Evolutionary conservation across 2,113 vertebrate genomes (phyloP).

Genomic region (Cathartes aura): DNA sequence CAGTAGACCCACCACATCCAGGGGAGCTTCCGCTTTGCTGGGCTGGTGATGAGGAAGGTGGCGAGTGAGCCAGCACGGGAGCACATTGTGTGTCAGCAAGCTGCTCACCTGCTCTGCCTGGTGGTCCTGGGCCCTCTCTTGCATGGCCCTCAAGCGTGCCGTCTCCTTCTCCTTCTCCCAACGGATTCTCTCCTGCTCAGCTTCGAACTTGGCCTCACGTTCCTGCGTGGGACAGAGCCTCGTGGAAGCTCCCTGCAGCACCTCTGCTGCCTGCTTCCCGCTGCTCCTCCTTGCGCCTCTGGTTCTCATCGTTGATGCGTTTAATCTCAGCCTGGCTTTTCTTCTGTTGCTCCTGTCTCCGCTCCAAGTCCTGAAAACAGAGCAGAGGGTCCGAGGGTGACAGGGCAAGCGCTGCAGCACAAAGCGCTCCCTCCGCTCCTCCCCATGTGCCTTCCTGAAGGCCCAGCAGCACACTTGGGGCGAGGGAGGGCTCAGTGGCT

Average conservation of each 20-base stretch:
- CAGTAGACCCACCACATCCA: not conserved
- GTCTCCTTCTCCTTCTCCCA: conserved; percentile 87
- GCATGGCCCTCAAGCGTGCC: conserved; percentile 79
- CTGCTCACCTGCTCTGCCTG: conserved; percentile 83
- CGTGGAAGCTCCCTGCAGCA: too few species aligned
- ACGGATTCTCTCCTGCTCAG: conserved; percentile 81
- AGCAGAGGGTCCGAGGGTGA: accelerated
- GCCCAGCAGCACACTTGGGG: not conserved
- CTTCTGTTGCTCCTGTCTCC: conserved; percentile 73
- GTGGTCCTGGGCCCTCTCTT: conserved; percentile 83
- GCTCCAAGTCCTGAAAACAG: conserved; percentile 76
- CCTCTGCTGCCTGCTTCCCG: not conserved
- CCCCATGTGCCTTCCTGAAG: not conserved
- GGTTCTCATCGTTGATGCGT: conserved; percentile 79
- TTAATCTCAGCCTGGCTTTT: conserved; percentile 82
- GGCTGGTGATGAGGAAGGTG: not conserved
- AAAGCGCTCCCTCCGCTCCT: not conserved
- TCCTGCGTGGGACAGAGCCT: conserved; percentile 66
- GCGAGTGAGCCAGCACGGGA: not conserved
- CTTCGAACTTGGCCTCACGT: conserved; percentile 83
- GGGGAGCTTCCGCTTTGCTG: too few species aligned
- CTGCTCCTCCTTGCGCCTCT: conserved; percentile 74
- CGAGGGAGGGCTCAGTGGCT: not conserved
- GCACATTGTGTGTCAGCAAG: accelerated
- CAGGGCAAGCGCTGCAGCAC: accelerated